Conservation (phyloP, 1,140 invertebrate species). For the Zaprionus capensis region DNA sequence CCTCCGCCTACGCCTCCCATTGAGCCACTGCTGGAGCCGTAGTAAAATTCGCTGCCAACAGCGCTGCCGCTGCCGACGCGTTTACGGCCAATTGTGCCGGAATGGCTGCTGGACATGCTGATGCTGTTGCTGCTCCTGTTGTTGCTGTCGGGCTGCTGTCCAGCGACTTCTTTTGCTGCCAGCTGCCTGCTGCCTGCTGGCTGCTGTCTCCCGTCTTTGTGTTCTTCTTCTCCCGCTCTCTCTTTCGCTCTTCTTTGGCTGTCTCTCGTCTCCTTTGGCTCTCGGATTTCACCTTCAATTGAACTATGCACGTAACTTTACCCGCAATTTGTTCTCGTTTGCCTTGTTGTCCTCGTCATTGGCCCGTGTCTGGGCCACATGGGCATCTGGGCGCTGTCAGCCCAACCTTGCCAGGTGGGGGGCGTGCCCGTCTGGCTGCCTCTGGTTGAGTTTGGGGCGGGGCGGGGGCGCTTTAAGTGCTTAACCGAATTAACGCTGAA, state of each 20-base stretch:
- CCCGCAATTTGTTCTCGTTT: conserved; percentile 48
- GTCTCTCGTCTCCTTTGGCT: background rate
- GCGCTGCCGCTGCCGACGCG: conserved; percentile 78
- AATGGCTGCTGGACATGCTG: conserved; percentile 80
- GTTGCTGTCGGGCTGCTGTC: background rate
- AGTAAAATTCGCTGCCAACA: conserved; percentile 77
- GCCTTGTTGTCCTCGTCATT: conserved; percentile 27
- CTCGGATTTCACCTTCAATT: conserved; percentile 58
- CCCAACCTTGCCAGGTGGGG: conserved; percentile 1
- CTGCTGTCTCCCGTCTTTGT: background rate
- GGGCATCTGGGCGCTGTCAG: conserved; percentile 18
- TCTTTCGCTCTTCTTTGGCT: background rate
- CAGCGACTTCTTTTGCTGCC: background rate
- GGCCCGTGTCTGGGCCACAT: conserved; percentile 36
- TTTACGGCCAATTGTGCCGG: conserved; percentile 84
- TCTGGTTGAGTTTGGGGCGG: background rate
- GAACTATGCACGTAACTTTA: conserved; percentile 61
- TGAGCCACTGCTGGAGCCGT: conserved; percentile 44
- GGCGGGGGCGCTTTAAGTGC: conserved; percentile 67
- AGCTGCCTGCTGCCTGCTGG: too few species aligned
- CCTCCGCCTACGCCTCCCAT: background rate
- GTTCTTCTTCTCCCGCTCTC: too few species aligned
- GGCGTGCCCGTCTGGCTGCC: background rate
- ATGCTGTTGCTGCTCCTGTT: background rate
- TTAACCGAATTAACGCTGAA: conserved; percentile 81